Evolutionary conservation across 2,888 invertebrate genomes (phyloP).

Genomic region (Erynnis tages): DNA sequence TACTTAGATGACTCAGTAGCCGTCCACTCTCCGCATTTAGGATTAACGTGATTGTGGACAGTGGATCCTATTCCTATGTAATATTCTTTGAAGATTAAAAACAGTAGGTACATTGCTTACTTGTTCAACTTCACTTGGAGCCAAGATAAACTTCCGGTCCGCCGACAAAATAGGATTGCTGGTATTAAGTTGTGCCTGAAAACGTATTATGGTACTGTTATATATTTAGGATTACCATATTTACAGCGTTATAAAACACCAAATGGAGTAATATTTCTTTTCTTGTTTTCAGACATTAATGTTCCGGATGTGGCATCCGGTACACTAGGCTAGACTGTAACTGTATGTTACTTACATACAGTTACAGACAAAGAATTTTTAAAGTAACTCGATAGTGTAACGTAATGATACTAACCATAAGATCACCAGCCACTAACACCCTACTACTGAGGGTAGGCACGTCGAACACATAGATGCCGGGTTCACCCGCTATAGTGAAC

Average conservation of each 20-base stretch:
- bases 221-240: too few relatives aligned
- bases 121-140: conserved; percentile 64
- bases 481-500: conserved; percentile 63
- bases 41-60: too few relatives aligned
- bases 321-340: too few relatives aligned
- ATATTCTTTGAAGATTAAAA: too few relatives aligned
- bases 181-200: conserved; percentile 64
- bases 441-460: conserved; percentile 50
- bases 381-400: background rate
- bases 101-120: conserved; percentile 59
- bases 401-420: conserved; percentile 75
- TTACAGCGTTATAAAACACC: too few relatives aligned
- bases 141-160: conserved; percentile 64
- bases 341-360: background rate
- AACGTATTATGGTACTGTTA: too few relatives aligned
- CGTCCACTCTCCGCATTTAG: too few relatives aligned
- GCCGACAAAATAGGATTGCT: conserved; percentile 68
- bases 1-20: too few relatives aligned
- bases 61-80: too few relatives aligned
- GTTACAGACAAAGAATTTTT: background rate
- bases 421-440: conserved; percentile 63
- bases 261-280: too few relatives aligned
- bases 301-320: too few relatives aligned
- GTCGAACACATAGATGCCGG: conserved; percentile 74
- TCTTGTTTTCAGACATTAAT: too few relatives aligned